Conservation (phyloP, 2,113 vertebrate species). For the Myocastor coypus region DNA sequence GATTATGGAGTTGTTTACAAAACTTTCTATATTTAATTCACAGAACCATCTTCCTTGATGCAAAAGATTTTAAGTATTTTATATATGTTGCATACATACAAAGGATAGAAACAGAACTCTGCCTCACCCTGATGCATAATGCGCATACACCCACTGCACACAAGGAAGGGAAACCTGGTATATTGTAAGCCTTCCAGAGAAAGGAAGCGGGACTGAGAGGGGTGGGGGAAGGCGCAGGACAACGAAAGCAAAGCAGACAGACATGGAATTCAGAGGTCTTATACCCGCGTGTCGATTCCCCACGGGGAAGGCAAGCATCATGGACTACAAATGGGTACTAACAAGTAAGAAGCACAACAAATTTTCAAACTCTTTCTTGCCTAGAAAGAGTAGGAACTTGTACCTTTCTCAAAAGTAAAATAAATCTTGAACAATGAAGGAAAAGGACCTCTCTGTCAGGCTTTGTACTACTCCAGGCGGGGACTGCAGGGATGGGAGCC, state of each 20-base stretch:
- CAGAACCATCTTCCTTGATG: constrained; percentile 2
- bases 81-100: neutral
- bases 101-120: neutral
- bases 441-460: neutral
- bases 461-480: neutral
- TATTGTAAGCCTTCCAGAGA: neutral
- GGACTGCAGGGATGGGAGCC: neutral
- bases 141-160: neutral
- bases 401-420: constrained; percentile 39
- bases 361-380: neutral
- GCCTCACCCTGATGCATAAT: neutral
- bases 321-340: neutral
- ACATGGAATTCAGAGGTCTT: neutral
- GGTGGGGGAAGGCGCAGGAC: neutral
- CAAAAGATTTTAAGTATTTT: neutral
- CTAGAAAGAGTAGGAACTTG: neutral
- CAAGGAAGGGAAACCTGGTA: neutral
- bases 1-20: neutral
- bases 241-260: neutral
- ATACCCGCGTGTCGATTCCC: neutral
- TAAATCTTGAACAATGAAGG: neutral
- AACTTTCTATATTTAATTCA: neutral
- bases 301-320: neutral
- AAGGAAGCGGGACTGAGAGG: neutral
- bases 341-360: neutral